Evolutionary conservation across 1,140 invertebrate species (phyloP), one percentile per base, ranked within the genome.

Genomic region (Meloidogyne exigua): DNA sequence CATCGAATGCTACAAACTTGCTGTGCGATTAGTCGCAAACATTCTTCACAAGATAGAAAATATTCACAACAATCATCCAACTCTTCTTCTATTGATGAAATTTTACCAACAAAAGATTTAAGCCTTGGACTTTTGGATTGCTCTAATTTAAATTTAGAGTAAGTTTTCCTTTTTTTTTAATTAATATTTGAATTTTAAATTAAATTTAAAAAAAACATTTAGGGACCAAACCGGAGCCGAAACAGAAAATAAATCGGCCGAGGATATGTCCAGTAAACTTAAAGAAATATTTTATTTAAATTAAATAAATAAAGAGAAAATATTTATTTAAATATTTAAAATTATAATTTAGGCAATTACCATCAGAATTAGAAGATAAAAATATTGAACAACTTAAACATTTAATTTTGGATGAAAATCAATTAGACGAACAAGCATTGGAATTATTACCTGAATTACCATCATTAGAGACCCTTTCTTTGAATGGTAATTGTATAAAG

Each of bases 371-470:
- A 39, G 49, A 57, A 15, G 4, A n/a, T 26, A 68, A 76, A 66
- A 65, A 79, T 57, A 23, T 13, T 42, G 39, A 78, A 26, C 23
- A 15, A 77, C 71, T 82, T 28, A 78, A 82, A 71, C 81, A 82
- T 70, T 72, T 82, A 66, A 80, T 82, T 74, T 79, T 82, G 44
- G 81, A 82, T 68, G 81, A 74, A 70, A 82, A 82, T 70, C 69
- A 82, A 42, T 67, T 82, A 18, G 78, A 69, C 26, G 81, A 82
- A 69, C 62, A 82, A 49, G 36, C 74, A n/a, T 67, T 82, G 36
- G 63, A 80, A 69, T 63, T 68, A 12, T 13, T 77, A 32, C 76
- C 76, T 21, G 44, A 32, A 36, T 79, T 82, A 25, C 26, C 66
- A 10, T 80, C 75, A 66, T 42, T 82, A 12, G 68, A 82, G 62